Evolutionary conservation across 2,888 invertebrate genomes (phyloP).

Genomic region (Bellardia pandia): DNA sequence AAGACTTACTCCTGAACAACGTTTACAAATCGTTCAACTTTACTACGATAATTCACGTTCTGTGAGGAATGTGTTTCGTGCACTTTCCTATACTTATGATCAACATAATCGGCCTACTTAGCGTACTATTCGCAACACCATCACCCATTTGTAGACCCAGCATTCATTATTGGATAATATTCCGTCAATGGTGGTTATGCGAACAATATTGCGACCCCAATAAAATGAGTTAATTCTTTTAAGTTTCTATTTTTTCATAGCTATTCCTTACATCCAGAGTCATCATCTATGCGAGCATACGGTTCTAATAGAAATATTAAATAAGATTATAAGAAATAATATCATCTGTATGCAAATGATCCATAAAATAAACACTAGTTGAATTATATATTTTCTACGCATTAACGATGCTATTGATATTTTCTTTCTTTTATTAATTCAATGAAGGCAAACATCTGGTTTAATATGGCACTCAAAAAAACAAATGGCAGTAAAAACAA

Average conservation of each 20-base stretch:
- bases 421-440: slow-evolving; percentile 22
- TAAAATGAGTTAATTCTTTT: background rate
- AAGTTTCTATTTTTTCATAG: background rate
- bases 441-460: slow-evolving; percentile 30
- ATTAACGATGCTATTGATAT: slow-evolving; percentile 34
- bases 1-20: too few species aligned
- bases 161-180: too few species aligned
- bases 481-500: background rate
- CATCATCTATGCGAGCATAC: background rate
- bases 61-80: too few species aligned
- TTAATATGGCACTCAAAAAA: background rate
- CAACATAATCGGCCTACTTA: too few species aligned
- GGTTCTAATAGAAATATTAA: slow-evolving; percentile 23
- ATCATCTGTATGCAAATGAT: slow-evolving; percentile 68
- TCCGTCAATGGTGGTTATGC: too few species aligned
- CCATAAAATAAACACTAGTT: slow-evolving; percentile 66
- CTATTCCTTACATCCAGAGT: background rate
- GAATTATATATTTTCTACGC: slow-evolving; percentile 13
- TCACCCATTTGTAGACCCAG: too few species aligned
- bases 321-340: slow-evolving; percentile 38
- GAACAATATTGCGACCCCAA: too few species aligned
- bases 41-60: too few species aligned
- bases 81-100: too few species aligned
- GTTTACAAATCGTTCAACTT: too few species aligned
- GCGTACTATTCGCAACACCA: too few species aligned